These are phyloP conservation scores for Drosophila trapezifrons DNA, from an alignment of 1,140 invertebrate species.

Conservation along the genomic window DNA sequence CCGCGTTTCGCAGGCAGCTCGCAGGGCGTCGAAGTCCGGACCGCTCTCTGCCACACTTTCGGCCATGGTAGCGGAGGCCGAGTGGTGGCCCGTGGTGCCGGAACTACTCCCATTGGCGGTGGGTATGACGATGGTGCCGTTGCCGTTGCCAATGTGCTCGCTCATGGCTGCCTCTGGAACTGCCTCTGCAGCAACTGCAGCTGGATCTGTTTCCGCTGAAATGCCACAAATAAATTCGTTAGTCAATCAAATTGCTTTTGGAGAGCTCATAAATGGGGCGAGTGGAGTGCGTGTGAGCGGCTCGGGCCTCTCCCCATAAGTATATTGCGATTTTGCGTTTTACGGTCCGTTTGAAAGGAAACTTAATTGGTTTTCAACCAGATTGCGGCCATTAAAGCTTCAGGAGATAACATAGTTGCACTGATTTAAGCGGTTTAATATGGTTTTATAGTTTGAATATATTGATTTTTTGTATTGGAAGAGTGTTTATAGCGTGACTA, in stretches of 20 bases:
- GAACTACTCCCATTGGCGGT: constrained; percentile 7
- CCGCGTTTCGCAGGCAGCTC: constrained; percentile 48
- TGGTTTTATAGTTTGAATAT: background rate
- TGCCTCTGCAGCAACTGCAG: constrained; percentile 24
- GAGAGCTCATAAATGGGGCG: constrained; percentile 31
- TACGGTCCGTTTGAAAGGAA: constrained; percentile 62
- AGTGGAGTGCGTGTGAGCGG: constrained; percentile 2
- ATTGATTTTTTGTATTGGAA: constrained; percentile 22
- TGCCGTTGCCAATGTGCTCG: constrained; percentile 48
- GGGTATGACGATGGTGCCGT: constrained; percentile 6
- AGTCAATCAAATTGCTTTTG: constrained; percentile 56
- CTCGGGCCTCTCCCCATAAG: constrained; percentile 20
- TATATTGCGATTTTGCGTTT: constrained; percentile 66
- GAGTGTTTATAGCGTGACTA: background rate
- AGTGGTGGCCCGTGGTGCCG: constrained; percentile 17
- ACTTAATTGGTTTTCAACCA: constrained; percentile 74
- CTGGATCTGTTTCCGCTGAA: constrained; percentile 46
- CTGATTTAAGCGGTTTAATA: constrained; percentile 6
- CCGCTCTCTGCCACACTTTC: constrained; percentile 64
- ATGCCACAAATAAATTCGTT: constrained; percentile 40
- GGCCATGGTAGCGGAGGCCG: constrained; percentile 22
- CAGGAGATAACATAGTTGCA: constrained; percentile 1
- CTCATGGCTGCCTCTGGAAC: constrained; percentile 32
- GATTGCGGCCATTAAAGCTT: constrained; percentile 26
- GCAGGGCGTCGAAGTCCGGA: constrained; percentile 64